Evolutionary conservation across 2,888 invertebrate genomes (phyloP), one percentile per base, ranked within the genome.

Genomic region (Synanthedon andrenaeformis): DNA sequence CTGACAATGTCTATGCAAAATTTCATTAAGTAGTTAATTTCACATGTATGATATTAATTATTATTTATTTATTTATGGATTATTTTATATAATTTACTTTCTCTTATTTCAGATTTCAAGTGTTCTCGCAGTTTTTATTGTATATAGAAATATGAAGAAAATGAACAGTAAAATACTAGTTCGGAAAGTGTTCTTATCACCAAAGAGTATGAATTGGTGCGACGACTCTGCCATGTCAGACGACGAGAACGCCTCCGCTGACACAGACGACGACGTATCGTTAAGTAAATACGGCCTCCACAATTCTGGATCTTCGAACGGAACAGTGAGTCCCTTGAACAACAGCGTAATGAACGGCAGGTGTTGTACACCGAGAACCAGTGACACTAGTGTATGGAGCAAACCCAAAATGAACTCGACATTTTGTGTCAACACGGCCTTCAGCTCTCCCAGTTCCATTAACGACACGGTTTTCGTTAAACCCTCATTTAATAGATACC

Each of bases 211-310:
- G 63, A 83, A 78, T 10, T 35, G 35, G 35, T 35, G 35, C 10
- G 10, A 35, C 6, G 35, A 35, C 3, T 35, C 35, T 35, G 35
- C 66, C 28, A 59, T 69, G 45, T 59, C 70, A 52, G 74, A 78
- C 5, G 74, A 76, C 50, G 80, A 82, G 23, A 80, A 83, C 53
- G 19, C 63, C 54, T 63, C 72, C 51, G 63, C 79, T 53, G 87
- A 87, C 53, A 82, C 84, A 3, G 86, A 85, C 60, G 84, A 86
- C 60, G 86, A 87, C 63, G 85, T 87, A 11, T 86, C 86, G 35
- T 62, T 87, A 1, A 77, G 80, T 62, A 84, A 85, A 70, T 86
- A 80, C 60, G 86, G 87, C 35, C 59, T 87, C 56, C 78, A 82
- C 57, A 82, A 79, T 58, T 74, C 85, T 1, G 80, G 80, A 54